phyloP scores from a whole-genome alignment of 1,140 invertebrate species.

The Aplysia californica region DNA sequence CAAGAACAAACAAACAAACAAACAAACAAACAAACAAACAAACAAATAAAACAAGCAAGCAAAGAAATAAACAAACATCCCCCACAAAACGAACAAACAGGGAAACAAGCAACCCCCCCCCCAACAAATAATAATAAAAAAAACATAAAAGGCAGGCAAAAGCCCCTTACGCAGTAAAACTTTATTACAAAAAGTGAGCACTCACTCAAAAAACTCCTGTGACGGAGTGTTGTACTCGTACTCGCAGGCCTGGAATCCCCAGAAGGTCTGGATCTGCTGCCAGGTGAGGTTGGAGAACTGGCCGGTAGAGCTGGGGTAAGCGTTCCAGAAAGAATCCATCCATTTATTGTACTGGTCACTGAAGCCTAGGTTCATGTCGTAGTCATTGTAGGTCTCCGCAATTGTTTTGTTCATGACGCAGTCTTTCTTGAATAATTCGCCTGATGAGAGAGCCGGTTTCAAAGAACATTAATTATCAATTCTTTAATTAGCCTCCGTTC shows the following conservation, averaged over 20 bases:
- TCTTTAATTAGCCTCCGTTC: background rate
- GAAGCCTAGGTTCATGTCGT: no score
- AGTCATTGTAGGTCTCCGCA: background rate
- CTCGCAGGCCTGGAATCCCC: background rate
- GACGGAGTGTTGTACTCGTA: conserved; percentile 1
- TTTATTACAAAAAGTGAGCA: background rate
- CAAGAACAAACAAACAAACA: no score
- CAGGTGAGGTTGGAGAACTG: background rate
- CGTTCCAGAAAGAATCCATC: no score
- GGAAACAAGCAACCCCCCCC: background rate
- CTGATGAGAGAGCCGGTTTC: no score
- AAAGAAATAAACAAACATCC: background rate
- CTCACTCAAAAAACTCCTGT: conserved; percentile 22
- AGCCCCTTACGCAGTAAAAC: background rate
- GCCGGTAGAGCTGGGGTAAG: background rate
- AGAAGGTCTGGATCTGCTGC: background rate
- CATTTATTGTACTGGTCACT: no score
- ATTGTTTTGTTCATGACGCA: background rate
- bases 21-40: background rate
- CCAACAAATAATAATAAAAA: background rate
- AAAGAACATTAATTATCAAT: no score
- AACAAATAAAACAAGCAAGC: background rate
- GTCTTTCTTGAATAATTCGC: background rate
- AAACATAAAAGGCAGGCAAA: no score
- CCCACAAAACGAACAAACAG: background rate